A percentile compares a stretch with the other conserved stretches of the same genome.
These are phyloP conservation scores for Uloborus plumipes DNA, from an alignment of 2,888 invertebrate genomes.

Conservation along the genomic window DNA sequence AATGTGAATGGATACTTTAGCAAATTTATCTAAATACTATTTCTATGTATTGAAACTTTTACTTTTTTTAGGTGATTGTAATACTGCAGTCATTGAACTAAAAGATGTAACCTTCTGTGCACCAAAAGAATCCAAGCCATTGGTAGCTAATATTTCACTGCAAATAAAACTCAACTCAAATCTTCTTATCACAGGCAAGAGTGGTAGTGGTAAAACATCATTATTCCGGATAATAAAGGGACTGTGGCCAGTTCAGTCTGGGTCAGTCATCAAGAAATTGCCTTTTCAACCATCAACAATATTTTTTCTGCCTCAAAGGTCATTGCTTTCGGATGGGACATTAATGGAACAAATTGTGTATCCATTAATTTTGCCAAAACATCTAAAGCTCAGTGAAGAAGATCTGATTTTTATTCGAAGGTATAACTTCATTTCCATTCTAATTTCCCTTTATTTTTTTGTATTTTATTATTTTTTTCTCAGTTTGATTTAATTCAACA, in stretches of 20 bases:
- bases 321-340: conserved; percentile 75
- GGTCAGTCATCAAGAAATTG: conserved; percentile 66
- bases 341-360: conserved; percentile 65
- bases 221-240: conserved; percentile 75
- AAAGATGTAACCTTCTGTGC: conserved; percentile 49
- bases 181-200: conserved; percentile 75
- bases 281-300: conserved; percentile 69
- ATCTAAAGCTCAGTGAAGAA: conserved; percentile 6
- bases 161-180: conserved; percentile 72
- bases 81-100: conserved; percentile 21
- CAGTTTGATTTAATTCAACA: no score
- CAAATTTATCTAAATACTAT: neutral
- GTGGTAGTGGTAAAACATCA: conserved; percentile 76
- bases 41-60: neutral
- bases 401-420: conserved; percentile 5
- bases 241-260: conserved; percentile 73
- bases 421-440: neutral
- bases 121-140: conserved; percentile 47
- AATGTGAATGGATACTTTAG: no score
- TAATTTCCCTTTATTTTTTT: neutral
- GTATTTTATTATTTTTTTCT: neutral
- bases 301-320: conserved; percentile 75
- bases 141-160: conserved; percentile 72
- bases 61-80: conserved; percentile 10
- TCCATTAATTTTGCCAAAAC: conserved; percentile 38